A percentile compares a stretch with the other conserved stretches of the same genome.
Conservation (phyloP, 2,888 invertebrate genomes). For the Drosophila gaucha region DNA sequence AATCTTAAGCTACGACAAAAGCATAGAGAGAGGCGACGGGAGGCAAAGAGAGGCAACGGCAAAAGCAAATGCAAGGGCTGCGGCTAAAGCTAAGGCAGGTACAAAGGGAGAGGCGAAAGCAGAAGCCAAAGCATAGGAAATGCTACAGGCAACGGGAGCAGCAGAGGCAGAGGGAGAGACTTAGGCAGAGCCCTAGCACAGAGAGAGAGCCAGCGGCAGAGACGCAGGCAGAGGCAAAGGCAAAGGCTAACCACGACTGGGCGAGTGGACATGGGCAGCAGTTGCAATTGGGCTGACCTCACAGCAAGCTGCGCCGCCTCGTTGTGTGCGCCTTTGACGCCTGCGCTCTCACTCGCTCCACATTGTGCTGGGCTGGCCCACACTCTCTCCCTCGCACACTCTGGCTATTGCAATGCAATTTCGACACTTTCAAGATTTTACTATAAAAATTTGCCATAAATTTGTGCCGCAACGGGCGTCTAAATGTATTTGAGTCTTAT, state of each 20-base stretch:
- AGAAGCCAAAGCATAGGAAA: neutral
- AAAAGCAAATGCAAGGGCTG: neutral
- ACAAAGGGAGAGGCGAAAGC: neutral
- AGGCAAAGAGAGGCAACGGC: neutral
- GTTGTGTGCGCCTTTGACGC: constrained; percentile 53
- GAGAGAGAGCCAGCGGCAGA: neutral
- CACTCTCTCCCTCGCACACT: neutral
- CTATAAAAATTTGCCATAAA: constrained; percentile 79
- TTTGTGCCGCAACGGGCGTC: constrained; percentile 62
- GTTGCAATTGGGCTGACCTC: constrained; percentile 48
- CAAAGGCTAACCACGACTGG: constrained; percentile 51
- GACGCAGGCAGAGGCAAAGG: constrained; percentile 15
- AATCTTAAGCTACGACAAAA: neutral
- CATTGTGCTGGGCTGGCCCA: neutral
- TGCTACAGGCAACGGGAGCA: neutral
- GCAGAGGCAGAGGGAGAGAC: neutral
- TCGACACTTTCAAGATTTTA: constrained; percentile 80
- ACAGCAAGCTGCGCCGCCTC: constrained; percentile 61
- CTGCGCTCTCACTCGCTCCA: constrained; percentile 25
- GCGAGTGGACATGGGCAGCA: constrained; percentile 52
- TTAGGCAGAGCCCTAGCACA: neutral
- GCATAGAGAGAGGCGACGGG: neutral
- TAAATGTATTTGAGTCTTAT: constrained; percentile 60
- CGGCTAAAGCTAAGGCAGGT: neutral
- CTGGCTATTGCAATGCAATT: constrained; percentile 40